Evolutionary conservation across 2,797 vertebrate species (phyloP).

Genomic region (Artibeus lituratus): DNA sequence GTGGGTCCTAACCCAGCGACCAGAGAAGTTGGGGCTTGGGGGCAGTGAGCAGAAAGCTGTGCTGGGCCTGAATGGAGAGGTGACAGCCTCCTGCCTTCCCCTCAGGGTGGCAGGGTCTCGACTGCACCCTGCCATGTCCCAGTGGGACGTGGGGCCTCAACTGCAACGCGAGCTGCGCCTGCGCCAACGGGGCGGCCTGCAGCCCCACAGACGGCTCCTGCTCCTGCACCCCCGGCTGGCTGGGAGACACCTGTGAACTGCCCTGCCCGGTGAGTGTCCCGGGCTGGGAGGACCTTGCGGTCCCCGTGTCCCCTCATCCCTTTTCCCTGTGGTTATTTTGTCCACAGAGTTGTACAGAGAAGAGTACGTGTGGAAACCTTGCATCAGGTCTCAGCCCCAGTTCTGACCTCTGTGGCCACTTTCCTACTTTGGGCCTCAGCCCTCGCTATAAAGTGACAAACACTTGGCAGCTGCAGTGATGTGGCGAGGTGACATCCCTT

Average conservation of each 20-base stretch:
- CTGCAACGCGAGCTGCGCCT: constrained; percentile 93
- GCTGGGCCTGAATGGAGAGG: not conserved
- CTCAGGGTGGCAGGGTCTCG: constrained; percentile 95
- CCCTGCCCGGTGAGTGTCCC: constrained; percentile 90
- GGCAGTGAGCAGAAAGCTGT: not conserved
- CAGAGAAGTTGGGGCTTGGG: not conserved
- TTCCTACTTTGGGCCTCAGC: not conserved
- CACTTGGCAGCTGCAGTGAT: fast-evolving
- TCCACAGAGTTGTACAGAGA: not conserved
- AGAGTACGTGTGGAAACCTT: not conserved
- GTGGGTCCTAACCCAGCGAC: not conserved
- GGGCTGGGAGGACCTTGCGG: fast-evolving
- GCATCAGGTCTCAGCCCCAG: not conserved
- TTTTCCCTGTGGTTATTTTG: not conserved
- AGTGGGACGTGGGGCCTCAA: constrained; percentile 93
- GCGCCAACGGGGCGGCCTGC: constrained; percentile 92
- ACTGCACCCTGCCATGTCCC: constrained; percentile 93
- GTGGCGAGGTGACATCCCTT: no score
- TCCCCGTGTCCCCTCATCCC: not conserved
- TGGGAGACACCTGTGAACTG: constrained; percentile 89
- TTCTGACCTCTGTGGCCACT: not conserved
- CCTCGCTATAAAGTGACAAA: not conserved
- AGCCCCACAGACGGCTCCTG: constrained; percentile 91
- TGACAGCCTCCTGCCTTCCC: not conserved
- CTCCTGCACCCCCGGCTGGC: constrained; percentile 94